phyloP scores from a whole-genome alignment of 2,888 invertebrate genomes.

The Limnephilus marmoratus region DNA sequence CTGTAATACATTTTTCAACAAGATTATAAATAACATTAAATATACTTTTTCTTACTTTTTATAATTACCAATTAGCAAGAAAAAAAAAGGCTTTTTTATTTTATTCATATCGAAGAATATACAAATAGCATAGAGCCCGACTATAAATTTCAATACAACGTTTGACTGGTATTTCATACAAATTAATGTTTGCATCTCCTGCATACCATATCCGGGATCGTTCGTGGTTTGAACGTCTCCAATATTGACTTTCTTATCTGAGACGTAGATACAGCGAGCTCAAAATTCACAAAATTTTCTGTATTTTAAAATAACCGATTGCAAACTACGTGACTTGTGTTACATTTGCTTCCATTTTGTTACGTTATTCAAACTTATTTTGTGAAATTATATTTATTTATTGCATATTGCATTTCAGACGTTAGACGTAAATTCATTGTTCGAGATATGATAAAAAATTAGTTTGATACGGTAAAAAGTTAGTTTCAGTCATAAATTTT shows the following conservation, averaged over 20 bases:
- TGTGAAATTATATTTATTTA: background rate
- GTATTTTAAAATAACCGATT: conserved; percentile 23
- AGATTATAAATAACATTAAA: no score
- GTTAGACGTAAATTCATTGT: background rate
- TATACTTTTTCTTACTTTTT: no score
- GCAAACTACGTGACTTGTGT: conserved; percentile 25
- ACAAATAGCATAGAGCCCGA: no score
- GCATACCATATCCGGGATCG: background rate
- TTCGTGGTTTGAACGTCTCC: background rate
- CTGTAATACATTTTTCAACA: no score
- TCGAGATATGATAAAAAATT: background rate
- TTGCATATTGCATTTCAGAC: background rate
- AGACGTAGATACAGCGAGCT: background rate
- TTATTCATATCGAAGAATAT: no score
- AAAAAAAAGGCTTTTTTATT: no score
- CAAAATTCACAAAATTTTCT: conserved; percentile 7
- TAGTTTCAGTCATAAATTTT: no score
- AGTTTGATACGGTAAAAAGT: no score
- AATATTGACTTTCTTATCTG: conserved; percentile 16
- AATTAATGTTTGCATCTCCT: background rate
- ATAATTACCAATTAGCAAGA: no score
- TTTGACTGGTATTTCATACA: background rate
- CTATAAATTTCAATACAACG: background rate
- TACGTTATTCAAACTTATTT: background rate
- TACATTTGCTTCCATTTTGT: background rate